These are phyloP conservation scores for Cavia aperea DNA, from an alignment of 2,113 vertebrate species.

Conservation along the genomic window DNA sequence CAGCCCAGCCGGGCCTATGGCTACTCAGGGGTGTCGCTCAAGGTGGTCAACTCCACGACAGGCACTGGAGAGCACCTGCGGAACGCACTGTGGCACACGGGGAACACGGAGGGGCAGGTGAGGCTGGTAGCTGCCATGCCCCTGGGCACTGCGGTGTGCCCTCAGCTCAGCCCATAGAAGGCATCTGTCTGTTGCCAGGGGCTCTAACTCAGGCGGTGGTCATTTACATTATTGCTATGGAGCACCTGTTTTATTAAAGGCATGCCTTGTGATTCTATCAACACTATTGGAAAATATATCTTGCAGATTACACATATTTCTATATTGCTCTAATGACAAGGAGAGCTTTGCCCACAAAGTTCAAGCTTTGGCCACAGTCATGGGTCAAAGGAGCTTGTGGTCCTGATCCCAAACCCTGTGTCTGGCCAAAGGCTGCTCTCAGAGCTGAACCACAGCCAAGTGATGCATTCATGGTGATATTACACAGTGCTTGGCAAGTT, in stretches of 20 bases:
- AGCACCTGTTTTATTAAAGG: accelerated
- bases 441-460: not conserved
- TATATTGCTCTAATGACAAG: accelerated
- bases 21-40: constrained; percentile 95
- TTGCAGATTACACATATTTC: accelerated
- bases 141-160: accelerated
- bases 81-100: constrained; percentile 98
- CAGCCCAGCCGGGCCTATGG: constrained; percentile 95
- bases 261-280: accelerated
- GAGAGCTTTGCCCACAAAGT: too few species aligned
- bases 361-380: too few species aligned
- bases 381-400: accelerated
- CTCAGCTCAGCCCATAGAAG: accelerated
- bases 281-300: accelerated
- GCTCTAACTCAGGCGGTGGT: accelerated
- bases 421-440: not conserved
- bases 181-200: accelerated
- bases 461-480: too few species aligned
- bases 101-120: constrained; percentile 95
- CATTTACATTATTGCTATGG: accelerated
- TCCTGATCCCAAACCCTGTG: accelerated
- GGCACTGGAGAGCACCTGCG: constrained; percentile 92
- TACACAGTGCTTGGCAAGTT: not conserved
- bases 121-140: constrained; percentile 19
- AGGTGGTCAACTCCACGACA: constrained; percentile 97